Evolutionary conservation across 2,797 vertebrate genomes (phyloP).

Genomic region (Apodemus agrarius): DNA sequence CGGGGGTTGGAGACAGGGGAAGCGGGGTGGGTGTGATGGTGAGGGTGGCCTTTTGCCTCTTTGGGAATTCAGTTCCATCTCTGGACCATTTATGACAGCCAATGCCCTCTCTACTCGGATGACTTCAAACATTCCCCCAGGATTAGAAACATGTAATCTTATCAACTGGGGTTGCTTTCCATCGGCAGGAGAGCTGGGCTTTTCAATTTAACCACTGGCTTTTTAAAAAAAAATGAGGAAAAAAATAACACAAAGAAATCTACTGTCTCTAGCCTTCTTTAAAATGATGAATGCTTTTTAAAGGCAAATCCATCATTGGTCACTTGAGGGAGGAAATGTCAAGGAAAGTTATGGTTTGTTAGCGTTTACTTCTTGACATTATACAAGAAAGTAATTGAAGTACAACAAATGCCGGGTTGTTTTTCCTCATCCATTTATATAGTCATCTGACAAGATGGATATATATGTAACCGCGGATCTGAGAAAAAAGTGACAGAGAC

Average conservation of each 20-base stretch:
- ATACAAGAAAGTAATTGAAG: conserved; percentile 95
- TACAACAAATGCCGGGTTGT: conserved; percentile 93
- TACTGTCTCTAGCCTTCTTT: conserved; percentile 91
- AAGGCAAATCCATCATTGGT: conserved; percentile 94
- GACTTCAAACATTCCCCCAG: conserved; percentile 68
- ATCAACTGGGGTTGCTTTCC: conserved; percentile 79
- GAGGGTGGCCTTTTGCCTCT: conserved; percentile 67
- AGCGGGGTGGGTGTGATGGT: background rate
- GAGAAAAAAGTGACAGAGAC: conserved; percentile 82
- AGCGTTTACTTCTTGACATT: conserved; percentile 95
- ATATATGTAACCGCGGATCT: conserved; percentile 88
- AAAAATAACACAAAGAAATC: conserved; percentile 86
- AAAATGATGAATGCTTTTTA: conserved; percentile 94
- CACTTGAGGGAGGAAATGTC: conserved; percentile 94
- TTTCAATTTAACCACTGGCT: conserved; percentile 88
- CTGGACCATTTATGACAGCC: conserved; percentile 77
- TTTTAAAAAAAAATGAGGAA: conserved; percentile 74
- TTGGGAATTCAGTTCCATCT: conserved; percentile 77
- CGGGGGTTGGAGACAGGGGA: conserved; percentile 3
- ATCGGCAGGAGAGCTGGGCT: conserved; percentile 84
- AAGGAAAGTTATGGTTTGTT: conserved; percentile 95
- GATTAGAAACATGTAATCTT: conserved; percentile 72
- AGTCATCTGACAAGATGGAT: conserved; percentile 91
- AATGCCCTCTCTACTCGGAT: conserved; percentile 56
- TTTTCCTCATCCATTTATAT: conserved; percentile 93